Conservation (phyloP, 2,888 invertebrate species). For the Tipula helvola region DNA sequence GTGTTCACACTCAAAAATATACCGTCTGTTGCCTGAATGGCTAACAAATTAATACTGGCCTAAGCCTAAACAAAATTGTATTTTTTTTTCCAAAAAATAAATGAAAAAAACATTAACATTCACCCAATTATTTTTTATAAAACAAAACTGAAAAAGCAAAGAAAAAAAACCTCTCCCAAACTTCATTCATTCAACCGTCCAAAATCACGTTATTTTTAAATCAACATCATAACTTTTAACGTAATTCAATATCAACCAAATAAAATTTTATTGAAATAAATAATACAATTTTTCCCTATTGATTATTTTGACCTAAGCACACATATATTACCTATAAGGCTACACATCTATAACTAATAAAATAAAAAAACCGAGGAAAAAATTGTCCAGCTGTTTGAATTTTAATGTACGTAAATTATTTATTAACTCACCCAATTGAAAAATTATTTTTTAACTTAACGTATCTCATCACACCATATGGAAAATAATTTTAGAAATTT, state of each 20-base stretch:
- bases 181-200: background rate
- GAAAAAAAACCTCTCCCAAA: background rate
- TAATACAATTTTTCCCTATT: background rate
- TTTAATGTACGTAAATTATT: background rate
- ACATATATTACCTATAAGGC: background rate
- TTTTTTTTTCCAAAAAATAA: background rate
- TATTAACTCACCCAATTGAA: background rate
- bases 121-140: background rate
- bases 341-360: background rate
- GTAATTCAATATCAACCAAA: background rate
- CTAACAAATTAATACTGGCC: background rate
- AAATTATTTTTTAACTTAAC: background rate
- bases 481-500: background rate
- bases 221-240: background rate
- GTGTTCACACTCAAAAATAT: background rate
- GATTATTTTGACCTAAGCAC: background rate
- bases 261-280: background rate
- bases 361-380: background rate
- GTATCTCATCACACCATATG: background rate
- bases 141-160: background rate
- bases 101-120: background rate
- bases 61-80: background rate
- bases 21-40: background rate
- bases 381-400: background rate
- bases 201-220: background rate